Conservation (phyloP, 2,888 invertebrate species). For the Drosophila kambysellisi region DNA sequence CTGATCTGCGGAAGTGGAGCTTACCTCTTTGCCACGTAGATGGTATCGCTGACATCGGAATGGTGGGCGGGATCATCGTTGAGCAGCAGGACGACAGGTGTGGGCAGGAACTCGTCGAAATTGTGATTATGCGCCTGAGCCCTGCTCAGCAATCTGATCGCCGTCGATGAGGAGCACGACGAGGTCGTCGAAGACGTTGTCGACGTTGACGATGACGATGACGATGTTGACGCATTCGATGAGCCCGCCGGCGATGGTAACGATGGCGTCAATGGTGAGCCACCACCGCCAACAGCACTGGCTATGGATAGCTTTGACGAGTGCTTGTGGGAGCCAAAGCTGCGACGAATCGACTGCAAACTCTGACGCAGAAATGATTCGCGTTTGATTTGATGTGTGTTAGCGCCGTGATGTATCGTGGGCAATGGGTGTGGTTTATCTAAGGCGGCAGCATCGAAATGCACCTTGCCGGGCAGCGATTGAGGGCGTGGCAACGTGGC, state of each 20-base stretch:
- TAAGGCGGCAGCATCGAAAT: conserved; percentile 34
- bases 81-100: conserved; percentile 54
- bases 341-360: conserved; percentile 79
- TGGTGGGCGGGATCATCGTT: conserved; percentile 40
- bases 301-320: conserved; percentile 36
- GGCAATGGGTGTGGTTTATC: conserved; percentile 4
- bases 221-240: conserved; percentile 45
- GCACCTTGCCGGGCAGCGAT: conserved; percentile 65
- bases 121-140: conserved; percentile 55
- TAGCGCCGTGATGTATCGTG: conserved; percentile 29
- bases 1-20: neutral
- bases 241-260: conserved; percentile 35
- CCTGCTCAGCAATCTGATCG: conserved; percentile 50
- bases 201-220: conserved; percentile 44
- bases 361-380: conserved; percentile 82
- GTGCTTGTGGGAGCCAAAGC: conserved; percentile 74
- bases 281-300: neutral
- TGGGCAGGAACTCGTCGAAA: conserved; percentile 55
- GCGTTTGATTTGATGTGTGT: conserved; percentile 61
- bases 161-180: conserved; percentile 52
- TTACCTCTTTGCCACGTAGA: conserved; percentile 34
- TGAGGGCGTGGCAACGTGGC: conserved; percentile 61
- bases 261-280: neutral
- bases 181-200: conserved; percentile 39
- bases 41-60: conserved; percentile 20